Evolutionary conservation across 1,140 invertebrate species (phyloP).

Genomic region (Vanessa tameamea): DNA sequence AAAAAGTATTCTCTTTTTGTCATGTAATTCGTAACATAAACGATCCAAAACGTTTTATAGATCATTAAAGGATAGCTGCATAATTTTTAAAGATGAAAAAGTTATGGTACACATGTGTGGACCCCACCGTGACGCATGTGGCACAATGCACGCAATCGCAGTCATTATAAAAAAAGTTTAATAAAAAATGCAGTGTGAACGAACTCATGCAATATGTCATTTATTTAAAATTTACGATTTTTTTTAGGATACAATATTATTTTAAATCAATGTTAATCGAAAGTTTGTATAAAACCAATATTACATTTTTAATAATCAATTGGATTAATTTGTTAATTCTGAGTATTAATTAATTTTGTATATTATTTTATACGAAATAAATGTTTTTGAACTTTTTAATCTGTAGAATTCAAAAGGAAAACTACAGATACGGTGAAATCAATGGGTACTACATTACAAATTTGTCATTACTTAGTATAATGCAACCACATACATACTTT

Average conservation of each 20-base stretch:
- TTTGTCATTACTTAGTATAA: too few relatives aligned
- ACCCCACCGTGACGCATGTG: slow-evolving; percentile 52
- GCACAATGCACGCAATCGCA: slow-evolving; percentile 52
- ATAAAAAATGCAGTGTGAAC: slow-evolving; percentile 45
- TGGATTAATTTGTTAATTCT: too few relatives aligned
- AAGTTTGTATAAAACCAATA: background rate
- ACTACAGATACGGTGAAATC: too few relatives aligned
- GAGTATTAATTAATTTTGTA: too few relatives aligned
- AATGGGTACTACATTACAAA: too few relatives aligned
- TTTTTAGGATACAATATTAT: background rate
- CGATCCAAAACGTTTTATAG: slow-evolving; percentile 42
- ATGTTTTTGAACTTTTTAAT: too few relatives aligned
- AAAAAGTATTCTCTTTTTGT: background rate
- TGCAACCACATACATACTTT: too few relatives aligned
- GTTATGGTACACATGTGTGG: slow-evolving; percentile 46
- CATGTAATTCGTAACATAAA: slow-evolving; percentile 3
- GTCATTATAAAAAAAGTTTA: slow-evolving; percentile 43
- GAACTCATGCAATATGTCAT: slow-evolving; percentile 21
- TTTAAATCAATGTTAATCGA: background rate
- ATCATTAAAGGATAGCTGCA: slow-evolving; percentile 17
- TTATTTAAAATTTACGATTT: background rate
- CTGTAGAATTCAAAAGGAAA: too few relatives aligned
- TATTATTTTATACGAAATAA: too few relatives aligned
- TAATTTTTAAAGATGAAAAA: slow-evolving; percentile 35
- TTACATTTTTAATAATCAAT: too few relatives aligned